phyloP scores from a whole-genome alignment of 2,888 invertebrate species.

The Orthosia gracilis region DNA sequence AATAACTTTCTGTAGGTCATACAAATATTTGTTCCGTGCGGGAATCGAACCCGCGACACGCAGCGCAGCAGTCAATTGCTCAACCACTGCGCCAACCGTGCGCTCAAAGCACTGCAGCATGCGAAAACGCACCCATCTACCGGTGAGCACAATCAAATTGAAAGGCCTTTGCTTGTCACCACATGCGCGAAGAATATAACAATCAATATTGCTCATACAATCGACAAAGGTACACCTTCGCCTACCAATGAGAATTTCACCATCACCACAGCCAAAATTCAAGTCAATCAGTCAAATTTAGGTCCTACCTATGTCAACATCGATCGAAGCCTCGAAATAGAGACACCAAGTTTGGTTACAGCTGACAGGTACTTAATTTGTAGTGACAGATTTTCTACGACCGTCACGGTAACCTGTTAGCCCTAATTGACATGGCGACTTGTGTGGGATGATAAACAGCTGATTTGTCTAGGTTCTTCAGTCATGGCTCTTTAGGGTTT shows the following conservation, averaged over 20 bases:
- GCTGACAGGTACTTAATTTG: slow-evolving; percentile 39
- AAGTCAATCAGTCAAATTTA: slow-evolving; percentile 34
- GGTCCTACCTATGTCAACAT: slow-evolving; percentile 36
- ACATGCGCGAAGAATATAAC: slow-evolving; percentile 19
- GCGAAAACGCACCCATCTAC: neutral
- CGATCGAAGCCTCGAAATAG: slow-evolving; percentile 17
- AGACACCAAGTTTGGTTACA: slow-evolving; percentile 9
- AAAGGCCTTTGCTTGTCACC: neutral
- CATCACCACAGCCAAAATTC: slow-evolving; percentile 41
- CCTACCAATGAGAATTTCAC: slow-evolving; percentile 52
- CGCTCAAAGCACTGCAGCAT: too few relatives aligned
- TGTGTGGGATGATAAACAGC: slow-evolving; percentile 24
- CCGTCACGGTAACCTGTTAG: slow-evolving; percentile 45
- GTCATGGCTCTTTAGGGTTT: neutral
- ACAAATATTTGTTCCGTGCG: too few relatives aligned
- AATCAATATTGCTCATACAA: slow-evolving; percentile 17
- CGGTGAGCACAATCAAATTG: neutral
- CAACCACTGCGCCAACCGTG: too few relatives aligned
- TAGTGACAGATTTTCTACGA: slow-evolving; percentile 25
- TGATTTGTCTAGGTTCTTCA: slow-evolving; percentile 10
- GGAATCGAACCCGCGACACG: too few relatives aligned
- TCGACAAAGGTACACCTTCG: neutral
- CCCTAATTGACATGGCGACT: slow-evolving; percentile 39
- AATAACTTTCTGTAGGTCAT: too few relatives aligned
- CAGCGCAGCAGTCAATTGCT: too few relatives aligned